Conservation (phyloP, 1,140 invertebrate genomes). For the Drosophila orosa region DNA sequence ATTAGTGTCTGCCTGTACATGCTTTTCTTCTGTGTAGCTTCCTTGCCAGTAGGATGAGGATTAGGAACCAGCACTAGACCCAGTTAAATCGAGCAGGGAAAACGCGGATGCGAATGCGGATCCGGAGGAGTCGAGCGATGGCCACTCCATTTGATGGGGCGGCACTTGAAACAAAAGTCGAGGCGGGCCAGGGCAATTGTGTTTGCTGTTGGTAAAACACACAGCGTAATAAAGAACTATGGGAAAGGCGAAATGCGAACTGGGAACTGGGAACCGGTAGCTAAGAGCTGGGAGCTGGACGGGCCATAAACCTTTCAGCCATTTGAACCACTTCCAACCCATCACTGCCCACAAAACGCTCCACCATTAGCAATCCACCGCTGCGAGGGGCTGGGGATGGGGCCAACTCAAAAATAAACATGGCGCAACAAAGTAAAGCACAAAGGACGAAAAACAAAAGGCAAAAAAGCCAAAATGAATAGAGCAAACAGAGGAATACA, state of each 20-base stretch:
- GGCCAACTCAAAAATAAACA: slow-evolving; percentile 51
- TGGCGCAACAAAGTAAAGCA: slow-evolving; percentile 54
- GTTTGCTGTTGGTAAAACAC: slow-evolving; percentile 71
- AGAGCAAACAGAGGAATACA: slow-evolving; percentile 51
- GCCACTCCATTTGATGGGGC: slow-evolving; percentile 63
- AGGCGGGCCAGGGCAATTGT: slow-evolving; percentile 66
- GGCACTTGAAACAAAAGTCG: slow-evolving; percentile 65
- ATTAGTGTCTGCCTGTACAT: background rate
- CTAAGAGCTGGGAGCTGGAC: slow-evolving; percentile 19
- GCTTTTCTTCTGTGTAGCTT: slow-evolving; percentile 1
- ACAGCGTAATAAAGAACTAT: slow-evolving; percentile 69
- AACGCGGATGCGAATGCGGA: slow-evolving; percentile 24
- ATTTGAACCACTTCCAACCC: slow-evolving; percentile 39
- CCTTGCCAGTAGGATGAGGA: background rate
- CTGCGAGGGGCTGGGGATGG: slow-evolving; percentile 21
- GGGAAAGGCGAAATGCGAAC: slow-evolving; percentile 28
- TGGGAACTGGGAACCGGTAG: slow-evolving; percentile 6
- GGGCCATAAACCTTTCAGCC: slow-evolving; percentile 56
- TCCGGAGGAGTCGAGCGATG: slow-evolving; percentile 27
- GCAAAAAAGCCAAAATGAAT: slow-evolving; percentile 51
- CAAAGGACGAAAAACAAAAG: slow-evolving; percentile 51
- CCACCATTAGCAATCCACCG: slow-evolving; percentile 39
- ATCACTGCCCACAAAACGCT: slow-evolving; percentile 37
- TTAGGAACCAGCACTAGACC: slow-evolving; percentile 26
- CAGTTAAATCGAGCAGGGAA: slow-evolving; percentile 64